These are phyloP conservation scores for Pangasianodon gigas DNA, from an alignment of 2,113 vertebrate species.

Conservation along the genomic window DNA sequence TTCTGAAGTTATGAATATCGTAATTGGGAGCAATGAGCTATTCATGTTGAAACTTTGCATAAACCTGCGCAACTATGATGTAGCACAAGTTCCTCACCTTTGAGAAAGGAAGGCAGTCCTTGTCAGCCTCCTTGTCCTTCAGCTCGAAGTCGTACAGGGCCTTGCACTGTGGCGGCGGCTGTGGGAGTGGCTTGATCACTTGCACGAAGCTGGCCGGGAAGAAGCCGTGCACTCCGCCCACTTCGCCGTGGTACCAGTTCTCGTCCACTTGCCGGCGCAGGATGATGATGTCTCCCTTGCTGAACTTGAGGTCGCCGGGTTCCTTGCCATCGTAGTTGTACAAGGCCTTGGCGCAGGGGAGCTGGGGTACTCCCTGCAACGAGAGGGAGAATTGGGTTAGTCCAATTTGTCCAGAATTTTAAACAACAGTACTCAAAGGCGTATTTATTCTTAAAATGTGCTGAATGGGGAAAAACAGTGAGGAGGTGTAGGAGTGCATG, in stretches of 20 bases:
- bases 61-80: background rate
- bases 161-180: conserved; percentile 97
- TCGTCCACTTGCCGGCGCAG: conserved; percentile 97
- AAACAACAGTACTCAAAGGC: conserved; percentile 50
- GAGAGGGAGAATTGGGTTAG: background rate
- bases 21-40: background rate
- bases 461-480: background rate
- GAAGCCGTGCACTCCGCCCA: conserved; percentile 93
- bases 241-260: conserved; percentile 98
- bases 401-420: conserved; percentile 26
- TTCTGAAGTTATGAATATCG: background rate
- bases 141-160: conserved; percentile 99
- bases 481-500: background rate
- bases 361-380: conserved; percentile 86
- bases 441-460: conserved; percentile 41
- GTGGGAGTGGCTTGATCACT: conserved; percentile 96
- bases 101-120: conserved; percentile 96
- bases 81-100: conserved; percentile 78
- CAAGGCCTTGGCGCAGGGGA: conserved; percentile 97
- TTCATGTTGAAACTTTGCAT: background rate
- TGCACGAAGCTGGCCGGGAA: conserved; percentile 99
- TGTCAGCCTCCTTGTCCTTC: conserved; percentile 98
- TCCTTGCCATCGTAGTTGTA: conserved; percentile 99
- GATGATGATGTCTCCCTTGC: conserved; percentile 95
- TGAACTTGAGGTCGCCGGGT: conserved; percentile 95